Conservation (phyloP, 1,140 invertebrate species). For the Mamestra configurata region DNA sequence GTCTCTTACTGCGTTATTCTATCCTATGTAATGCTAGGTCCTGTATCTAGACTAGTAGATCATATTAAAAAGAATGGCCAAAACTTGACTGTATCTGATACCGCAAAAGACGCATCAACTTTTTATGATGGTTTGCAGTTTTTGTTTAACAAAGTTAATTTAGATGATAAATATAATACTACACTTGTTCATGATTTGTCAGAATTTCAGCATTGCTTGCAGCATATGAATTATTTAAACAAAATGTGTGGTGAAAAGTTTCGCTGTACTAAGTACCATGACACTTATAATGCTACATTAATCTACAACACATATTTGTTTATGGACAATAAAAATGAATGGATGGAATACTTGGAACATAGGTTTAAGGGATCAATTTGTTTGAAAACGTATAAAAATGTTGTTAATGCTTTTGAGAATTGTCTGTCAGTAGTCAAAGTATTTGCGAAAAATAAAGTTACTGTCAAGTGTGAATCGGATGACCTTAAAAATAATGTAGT, state of each 20-base stretch:
- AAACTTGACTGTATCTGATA: neutral
- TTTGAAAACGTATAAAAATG: slow-evolving; percentile 1
- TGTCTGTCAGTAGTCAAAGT: neutral
- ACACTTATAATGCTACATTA: slow-evolving; percentile 58
- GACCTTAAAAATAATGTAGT: neutral
- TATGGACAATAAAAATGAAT: slow-evolving; percentile 42
- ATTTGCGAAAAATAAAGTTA: neutral
- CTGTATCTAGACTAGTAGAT: slow-evolving; percentile 52
- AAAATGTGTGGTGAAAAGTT: slow-evolving; percentile 56
- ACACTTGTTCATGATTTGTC: slow-evolving; percentile 57
- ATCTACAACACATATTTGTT: slow-evolving; percentile 55
- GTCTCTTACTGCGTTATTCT: slow-evolving; percentile 59
- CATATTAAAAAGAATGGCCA: slow-evolving; percentile 39
- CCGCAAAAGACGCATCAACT: slow-evolving; percentile 42
- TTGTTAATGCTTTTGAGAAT: slow-evolving; percentile 41
- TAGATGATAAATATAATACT: neutral
- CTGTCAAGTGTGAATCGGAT: neutral
- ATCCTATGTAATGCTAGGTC: slow-evolving; percentile 62
- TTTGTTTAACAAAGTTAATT: slow-evolving; percentile 11
- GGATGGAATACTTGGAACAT: slow-evolving; percentile 47
- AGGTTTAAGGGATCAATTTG: slow-evolving; percentile 10
- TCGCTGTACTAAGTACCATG: slow-evolving; percentile 48
- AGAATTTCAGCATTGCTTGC: slow-evolving; percentile 65
- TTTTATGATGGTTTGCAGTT: slow-evolving; percentile 28
- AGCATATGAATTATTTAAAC: slow-evolving; percentile 67